phyloP scores from a whole-genome alignment of 2,113 vertebrate genomes.

The Odontesthes bonariensis region DNA sequence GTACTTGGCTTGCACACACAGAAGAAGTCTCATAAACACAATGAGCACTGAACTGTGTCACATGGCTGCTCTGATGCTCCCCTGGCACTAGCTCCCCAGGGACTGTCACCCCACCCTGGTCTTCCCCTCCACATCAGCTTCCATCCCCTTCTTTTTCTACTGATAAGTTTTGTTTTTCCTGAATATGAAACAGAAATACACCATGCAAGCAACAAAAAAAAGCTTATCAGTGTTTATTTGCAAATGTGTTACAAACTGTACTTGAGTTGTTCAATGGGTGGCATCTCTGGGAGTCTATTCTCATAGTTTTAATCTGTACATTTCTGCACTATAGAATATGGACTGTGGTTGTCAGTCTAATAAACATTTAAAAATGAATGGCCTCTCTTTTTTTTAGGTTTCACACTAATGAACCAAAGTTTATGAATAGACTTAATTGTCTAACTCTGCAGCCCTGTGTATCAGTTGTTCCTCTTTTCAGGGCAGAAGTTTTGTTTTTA shows the following conservation, averaged over 20 bases:
- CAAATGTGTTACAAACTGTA: not conserved
- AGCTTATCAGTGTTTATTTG: conserved; percentile 2
- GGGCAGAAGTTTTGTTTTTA: conserved; percentile 69
- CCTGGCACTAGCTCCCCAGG: conserved; percentile 50
- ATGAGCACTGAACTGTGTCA: conserved; percentile 47
- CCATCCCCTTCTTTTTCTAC: conserved; percentile 31
- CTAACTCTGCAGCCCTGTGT: conserved; percentile 18
- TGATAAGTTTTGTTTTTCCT: conserved; percentile 76
- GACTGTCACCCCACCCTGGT: conserved; percentile 66
- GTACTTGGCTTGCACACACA: conserved; percentile 49
- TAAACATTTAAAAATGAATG: too few species aligned
- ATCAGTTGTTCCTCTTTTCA: conserved; percentile 71
- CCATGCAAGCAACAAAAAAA: not conserved
- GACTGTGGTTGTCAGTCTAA: too few species aligned
- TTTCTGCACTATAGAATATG: not conserved
- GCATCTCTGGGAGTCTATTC: not conserved
- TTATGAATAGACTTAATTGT: conserved; percentile 5
- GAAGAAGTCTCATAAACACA: conserved; percentile 26
- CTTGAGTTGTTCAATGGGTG: not conserved
- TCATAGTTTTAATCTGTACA: not conserved
- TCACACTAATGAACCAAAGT: conserved; percentile 3
- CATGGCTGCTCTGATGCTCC: conserved; percentile 37
- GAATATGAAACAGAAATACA: conserved; percentile 69
- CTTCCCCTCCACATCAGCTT: conserved; percentile 56
- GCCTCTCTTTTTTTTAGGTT: conserved; percentile 10